Base-by-base conservation (phyloP, 2,888 invertebrate species). In the Meta bourneti region DNA sequence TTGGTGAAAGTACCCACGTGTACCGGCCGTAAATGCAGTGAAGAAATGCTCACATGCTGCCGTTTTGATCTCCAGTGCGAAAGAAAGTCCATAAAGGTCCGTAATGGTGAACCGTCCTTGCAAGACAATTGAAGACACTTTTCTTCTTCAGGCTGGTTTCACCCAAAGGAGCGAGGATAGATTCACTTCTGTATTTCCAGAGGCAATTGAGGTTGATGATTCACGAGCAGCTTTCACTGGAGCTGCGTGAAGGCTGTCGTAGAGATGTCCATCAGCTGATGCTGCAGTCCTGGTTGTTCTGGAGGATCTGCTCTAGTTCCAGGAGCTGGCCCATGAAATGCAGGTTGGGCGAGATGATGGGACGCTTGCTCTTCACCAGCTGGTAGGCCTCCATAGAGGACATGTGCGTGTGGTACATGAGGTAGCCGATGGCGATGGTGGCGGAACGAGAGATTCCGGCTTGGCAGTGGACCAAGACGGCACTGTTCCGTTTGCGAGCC, bases 381-480 rank as follows among this genome's bases (percentile, higher is more conserved):
- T 97, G 96, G 95, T 97, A 98, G 0, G 98, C 98, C 94, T 98
- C 98, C 77, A 97, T 96, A 96, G 97, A 97, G 71, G 97, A 96
- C 95, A 98, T 95, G 92, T 96, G 96, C 94, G 97, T 97, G 95
- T 97, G 97, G 94, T 97, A 97, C 98, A 99, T 98, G 94, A 98
- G 96, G 95, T 98, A 99, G 81, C 98, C 98, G 94, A 99, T 98
- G 94, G 98, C 98, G 94, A 99, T 97, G 93, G 98, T 98, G 93
- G 98, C 98, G 93, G 98, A 98, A 93, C 98, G 96, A 88, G 98
- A 98, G 82, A 99, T 97, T 84, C 99, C 99, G 83, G 98, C 98
- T 94, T 98, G 98, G 95, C 99, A 99, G 95, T 99, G 99, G 92
- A 99, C 97, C 94, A 99, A 96, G 72, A 98, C 98, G 94, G 97